Conservation (phyloP, 2,797 vertebrate genomes). For the Hephaestus fuliginosus region DNA sequence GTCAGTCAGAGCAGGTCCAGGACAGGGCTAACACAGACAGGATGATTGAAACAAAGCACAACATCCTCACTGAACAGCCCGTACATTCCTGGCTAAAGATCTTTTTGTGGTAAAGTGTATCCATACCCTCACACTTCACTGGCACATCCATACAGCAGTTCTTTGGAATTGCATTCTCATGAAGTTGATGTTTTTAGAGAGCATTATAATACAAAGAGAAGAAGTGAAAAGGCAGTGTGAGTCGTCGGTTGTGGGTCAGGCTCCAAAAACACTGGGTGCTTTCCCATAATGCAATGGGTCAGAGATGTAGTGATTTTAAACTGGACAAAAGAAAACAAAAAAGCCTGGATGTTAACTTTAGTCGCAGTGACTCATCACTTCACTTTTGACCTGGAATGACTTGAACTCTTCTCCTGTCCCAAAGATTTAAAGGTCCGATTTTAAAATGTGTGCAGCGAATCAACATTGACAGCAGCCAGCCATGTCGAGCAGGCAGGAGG, state of each 20-base stretch:
- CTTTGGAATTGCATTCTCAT: neutral
- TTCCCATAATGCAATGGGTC: neutral
- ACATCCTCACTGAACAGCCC: neutral
- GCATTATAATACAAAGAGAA: no score
- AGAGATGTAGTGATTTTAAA: neutral
- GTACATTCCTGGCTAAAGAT: no score
- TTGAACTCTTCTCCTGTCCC: neutral
- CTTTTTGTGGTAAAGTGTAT: neutral
- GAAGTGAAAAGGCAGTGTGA: no score
- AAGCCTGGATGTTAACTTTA: neutral
- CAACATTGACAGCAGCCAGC: no score
- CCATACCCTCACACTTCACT: neutral
- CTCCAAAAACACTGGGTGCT: neutral
- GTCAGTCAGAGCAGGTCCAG: neutral
- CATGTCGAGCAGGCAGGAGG: neutral
- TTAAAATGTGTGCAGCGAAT: neutral
- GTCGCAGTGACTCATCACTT: neutral
- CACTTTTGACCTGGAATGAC: neutral
- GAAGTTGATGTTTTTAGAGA: neutral
- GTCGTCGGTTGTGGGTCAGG: neutral
- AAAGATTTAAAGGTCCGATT: neutral
- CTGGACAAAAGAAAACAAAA: neutral
- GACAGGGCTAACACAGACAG: neutral
- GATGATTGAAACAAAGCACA: neutral
- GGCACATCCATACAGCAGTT: neutral